Evolutionary conservation across 2,888 invertebrate species (phyloP).

Genomic region (Rugalucina vietnamica): DNA sequence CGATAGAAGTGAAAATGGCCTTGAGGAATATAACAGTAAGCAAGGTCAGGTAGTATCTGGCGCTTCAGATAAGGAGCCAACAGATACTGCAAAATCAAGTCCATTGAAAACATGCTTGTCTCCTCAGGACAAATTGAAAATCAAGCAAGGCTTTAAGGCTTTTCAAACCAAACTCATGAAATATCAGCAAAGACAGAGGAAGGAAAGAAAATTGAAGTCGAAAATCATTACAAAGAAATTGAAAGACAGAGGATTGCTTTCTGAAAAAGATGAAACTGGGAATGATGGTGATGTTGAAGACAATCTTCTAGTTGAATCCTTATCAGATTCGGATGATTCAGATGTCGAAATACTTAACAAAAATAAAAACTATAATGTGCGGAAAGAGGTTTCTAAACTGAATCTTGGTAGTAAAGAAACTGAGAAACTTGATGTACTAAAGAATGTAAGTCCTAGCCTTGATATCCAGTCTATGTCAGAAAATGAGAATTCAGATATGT

Average conservation of each 20-base stretch:
- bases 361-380: too few species aligned
- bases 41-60: background rate
- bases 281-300: conserved; percentile 57
- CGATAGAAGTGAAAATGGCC: too few species aligned
- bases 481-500: conserved; percentile 19
- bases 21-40: background rate
- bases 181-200: background rate
- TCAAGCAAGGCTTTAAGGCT: background rate
- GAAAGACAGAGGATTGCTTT: background rate
- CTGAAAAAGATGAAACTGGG: conserved; percentile 38
- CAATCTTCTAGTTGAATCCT: conserved; percentile 6
- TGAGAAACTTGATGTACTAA: too few species aligned
- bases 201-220: background rate
- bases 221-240: background rate
- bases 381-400: too few species aligned
- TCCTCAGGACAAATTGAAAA: background rate
- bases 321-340: background rate
- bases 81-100: background rate
- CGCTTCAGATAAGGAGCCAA: background rate
- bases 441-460: too few species aligned
- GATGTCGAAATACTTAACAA: too few species aligned
- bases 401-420: too few species aligned
- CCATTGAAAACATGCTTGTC: background rate
- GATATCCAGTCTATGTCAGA: conserved; percentile 19
- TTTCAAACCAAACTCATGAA: background rate